Percentiles rank a stretch among this genome's conserved stretches.
These are phyloP conservation scores for Tachycineta bicolor DNA, from an alignment of 2,113 vertebrate species.

Conservation along the genomic window DNA sequence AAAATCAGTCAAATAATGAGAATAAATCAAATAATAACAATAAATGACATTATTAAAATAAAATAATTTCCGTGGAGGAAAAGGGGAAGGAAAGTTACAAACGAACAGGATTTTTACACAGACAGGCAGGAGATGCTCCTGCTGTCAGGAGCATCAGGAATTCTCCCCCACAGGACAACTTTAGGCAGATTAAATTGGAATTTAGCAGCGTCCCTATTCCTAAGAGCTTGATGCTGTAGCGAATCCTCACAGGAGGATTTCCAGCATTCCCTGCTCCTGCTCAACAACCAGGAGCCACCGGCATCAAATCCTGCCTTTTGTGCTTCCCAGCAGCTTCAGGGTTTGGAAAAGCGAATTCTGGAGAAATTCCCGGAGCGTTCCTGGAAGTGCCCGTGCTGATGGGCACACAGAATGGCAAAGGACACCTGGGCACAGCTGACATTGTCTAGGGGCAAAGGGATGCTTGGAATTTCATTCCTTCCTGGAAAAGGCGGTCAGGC, in stretches of 20 bases:
- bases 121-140: neutral
- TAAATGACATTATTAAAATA: neutral
- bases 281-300: neutral
- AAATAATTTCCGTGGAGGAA: neutral
- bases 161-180: neutral
- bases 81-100: neutral
- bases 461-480: neutral
- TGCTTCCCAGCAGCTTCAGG: neutral
- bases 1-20: no score
- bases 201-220: neutral
- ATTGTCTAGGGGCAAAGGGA: neutral
- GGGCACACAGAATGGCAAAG: neutral
- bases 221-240: neutral
- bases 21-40: neutral
- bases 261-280: neutral
- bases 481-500: neutral
- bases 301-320: neutral
- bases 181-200: neutral
- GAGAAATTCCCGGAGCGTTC: accelerated
- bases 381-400: neutral
- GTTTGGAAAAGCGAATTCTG: neutral
- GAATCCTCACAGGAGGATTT: neutral
- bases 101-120: neutral
- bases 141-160: no score
- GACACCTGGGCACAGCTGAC: neutral